Evolutionary conservation across 2,113 vertebrate genomes (phyloP).

Genomic region (Protobothrops mucrosquamatus): DNA sequence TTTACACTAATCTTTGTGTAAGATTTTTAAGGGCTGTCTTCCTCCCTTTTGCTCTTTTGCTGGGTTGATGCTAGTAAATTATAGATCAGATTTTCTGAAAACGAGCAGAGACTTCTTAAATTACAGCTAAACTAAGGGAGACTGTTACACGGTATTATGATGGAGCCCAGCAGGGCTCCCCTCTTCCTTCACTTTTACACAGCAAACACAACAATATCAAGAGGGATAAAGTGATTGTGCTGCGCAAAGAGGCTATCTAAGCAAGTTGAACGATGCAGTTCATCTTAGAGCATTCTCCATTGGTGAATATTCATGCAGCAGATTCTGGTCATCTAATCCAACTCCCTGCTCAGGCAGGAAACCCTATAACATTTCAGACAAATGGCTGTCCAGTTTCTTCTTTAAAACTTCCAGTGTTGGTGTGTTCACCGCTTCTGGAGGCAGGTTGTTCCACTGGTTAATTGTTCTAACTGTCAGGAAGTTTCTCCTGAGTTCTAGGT

Average conservation of each 20-base stretch:
- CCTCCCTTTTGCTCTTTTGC: slow-evolving; percentile 72
- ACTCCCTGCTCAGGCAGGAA: too few relatives aligned
- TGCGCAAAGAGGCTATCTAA: slow-evolving; percentile 66
- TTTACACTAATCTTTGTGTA: slow-evolving; percentile 77
- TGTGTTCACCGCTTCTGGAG: too few relatives aligned
- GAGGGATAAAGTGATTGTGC: slow-evolving; percentile 71
- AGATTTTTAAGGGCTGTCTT: slow-evolving; percentile 77
- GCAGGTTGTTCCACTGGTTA: too few relatives aligned
- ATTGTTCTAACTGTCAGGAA: too few relatives aligned
- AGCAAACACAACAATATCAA: slow-evolving; percentile 73
- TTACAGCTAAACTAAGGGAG: slow-evolving; percentile 76
- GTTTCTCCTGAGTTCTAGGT: too few relatives aligned
- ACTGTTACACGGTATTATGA: slow-evolving; percentile 79
- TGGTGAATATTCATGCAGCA: slow-evolving; percentile 33
- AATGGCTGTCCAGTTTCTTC: too few relatives aligned
- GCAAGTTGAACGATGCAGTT: slow-evolving; percentile 61
- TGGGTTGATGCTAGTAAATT: slow-evolving; percentile 74
- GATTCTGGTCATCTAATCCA: slow-evolving; percentile 26
- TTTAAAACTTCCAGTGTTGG: too few relatives aligned
- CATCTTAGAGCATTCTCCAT: slow-evolving; percentile 22
- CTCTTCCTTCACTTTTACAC: slow-evolving; percentile 1
- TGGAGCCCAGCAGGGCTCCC: slow-evolving; percentile 67
- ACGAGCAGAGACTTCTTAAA: slow-evolving; percentile 70
- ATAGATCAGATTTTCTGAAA: slow-evolving; percentile 73
- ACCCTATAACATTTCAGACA: too few relatives aligned